These are phyloP conservation scores for Psephotus haematonotus DNA, from an alignment of 2,113 vertebrate genomes.

Conservation along the genomic window DNA sequence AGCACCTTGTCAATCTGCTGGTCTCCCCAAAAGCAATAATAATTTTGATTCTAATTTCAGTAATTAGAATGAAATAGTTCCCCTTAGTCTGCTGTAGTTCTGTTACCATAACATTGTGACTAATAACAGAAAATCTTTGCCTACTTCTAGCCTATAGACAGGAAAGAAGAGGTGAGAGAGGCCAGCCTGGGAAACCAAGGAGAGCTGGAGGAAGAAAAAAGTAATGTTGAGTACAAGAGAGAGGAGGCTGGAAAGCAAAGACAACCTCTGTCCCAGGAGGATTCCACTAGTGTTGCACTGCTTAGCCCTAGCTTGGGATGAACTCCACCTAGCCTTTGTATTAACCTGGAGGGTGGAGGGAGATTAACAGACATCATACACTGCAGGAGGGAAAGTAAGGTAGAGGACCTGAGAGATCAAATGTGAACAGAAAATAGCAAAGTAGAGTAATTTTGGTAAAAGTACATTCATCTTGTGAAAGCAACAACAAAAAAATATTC, in stretches of 20 bases:
- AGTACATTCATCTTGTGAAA: not conserved
- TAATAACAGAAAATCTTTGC: not conserved
- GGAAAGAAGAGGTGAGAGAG: not conserved
- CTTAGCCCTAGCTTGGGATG: not conserved
- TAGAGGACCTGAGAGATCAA: rapidly evolving
- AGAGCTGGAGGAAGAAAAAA: not conserved
- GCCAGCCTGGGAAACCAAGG: not conserved
- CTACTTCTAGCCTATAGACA: rapidly evolving
- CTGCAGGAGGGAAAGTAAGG: not conserved
- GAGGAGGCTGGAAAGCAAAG: not conserved
- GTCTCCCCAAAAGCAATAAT: not conserved
- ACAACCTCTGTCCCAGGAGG: not conserved
- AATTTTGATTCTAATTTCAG: not conserved
- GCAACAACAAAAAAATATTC: not conserved
- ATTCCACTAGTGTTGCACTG: rapidly evolving
- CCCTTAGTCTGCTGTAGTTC: not conserved
- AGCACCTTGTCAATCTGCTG: not conserved
- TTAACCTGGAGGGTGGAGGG: rapidly evolving
- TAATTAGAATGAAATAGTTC: not conserved
- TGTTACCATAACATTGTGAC: not conserved
- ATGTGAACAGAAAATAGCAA: not conserved
- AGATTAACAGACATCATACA: rapidly evolving
- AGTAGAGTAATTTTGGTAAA: not conserved
- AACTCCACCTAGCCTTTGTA: not conserved
- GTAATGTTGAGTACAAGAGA: not conserved